Evolutionary conservation across 2,113 vertebrate genomes (phyloP).

Genomic region (Atrichornis clamosus): DNA sequence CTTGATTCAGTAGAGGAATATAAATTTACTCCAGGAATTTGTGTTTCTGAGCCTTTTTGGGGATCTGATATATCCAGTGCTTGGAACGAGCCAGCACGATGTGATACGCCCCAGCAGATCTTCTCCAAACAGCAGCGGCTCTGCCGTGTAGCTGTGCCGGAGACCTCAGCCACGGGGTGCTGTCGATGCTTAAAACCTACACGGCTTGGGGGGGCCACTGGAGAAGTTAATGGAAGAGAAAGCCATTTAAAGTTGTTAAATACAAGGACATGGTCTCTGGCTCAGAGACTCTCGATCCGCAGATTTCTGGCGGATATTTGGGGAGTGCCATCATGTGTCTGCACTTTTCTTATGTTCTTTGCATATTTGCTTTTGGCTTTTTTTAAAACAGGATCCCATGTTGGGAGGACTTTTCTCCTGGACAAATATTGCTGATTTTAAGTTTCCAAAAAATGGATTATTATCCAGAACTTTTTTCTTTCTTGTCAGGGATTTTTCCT

Average conservation of each 20-base stretch:
- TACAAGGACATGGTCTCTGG: neutral
- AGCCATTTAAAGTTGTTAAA: neutral
- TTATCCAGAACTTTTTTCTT: neutral
- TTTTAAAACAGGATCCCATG: neutral
- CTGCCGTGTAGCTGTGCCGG: neutral
- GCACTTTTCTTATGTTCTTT: neutral
- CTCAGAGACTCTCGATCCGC: neutral
- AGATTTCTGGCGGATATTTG: constrained; percentile 10
- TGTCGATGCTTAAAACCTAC: neutral
- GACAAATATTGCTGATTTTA: neutral
- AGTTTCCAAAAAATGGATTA: neutral
- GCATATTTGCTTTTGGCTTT: accelerated
- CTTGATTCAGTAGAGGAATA: constrained; percentile 17
- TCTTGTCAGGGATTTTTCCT: neutral
- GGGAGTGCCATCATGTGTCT: neutral
- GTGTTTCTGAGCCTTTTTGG: constrained; percentile 10
- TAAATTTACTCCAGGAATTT: constrained; percentile 35
- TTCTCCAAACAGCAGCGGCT: neutral
- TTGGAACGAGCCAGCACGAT: neutral
- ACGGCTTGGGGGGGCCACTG: neutral
- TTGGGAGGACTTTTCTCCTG: neutral
- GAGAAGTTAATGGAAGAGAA: neutral
- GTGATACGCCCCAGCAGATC: neutral
- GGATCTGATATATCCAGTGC: neutral
- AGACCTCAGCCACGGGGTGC: neutral